phyloP scores from a whole-genome alignment of 2,113 vertebrate genomes.

The Microtus oregoni region DNA sequence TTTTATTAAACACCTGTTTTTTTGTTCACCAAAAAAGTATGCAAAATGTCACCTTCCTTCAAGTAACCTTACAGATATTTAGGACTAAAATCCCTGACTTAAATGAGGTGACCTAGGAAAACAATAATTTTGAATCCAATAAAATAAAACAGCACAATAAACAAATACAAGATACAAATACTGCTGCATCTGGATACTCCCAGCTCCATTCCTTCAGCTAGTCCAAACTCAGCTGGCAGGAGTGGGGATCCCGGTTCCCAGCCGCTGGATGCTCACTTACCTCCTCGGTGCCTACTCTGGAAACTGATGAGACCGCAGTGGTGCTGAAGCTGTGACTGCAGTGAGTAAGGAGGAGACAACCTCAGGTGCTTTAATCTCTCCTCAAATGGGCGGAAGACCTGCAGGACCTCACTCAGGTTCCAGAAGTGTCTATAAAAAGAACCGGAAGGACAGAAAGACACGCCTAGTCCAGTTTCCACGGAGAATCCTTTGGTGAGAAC shows the following conservation, averaged over 20 bases:
- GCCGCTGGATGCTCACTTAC: slow-evolving; percentile 42
- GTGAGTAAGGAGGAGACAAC: slow-evolving; percentile 65
- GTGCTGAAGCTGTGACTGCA: slow-evolving; percentile 32
- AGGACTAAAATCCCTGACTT: slow-evolving; percentile 13
- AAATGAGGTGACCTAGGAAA: not conserved
- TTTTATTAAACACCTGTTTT: slow-evolving; percentile 18
- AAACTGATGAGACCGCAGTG: slow-evolving; percentile 31
- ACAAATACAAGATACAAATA: not conserved
- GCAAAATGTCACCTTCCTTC: not conserved
- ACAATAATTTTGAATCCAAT: not conserved
- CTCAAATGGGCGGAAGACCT: slow-evolving; percentile 74
- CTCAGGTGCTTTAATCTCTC: slow-evolving; percentile 76
- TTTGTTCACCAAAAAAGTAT: slow-evolving; percentile 13
- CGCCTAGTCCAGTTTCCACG: slow-evolving; percentile 80
- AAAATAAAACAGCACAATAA: not conserved
- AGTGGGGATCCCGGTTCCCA: not conserved
- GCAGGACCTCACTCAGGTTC: slow-evolving; percentile 62
- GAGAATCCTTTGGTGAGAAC: slow-evolving; percentile 59
- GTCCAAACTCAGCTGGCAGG: not conserved
- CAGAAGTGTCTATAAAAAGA: slow-evolving; percentile 78
- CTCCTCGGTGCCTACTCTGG: slow-evolving; percentile 61
- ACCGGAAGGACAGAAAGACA: slow-evolving; percentile 74
- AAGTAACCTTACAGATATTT: slow-evolving; percentile 8
- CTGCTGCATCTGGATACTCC: not conserved
- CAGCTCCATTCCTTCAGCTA: not conserved